Percentiles rank a stretch among this genome's conserved stretches.
Conservation (phyloP, 2,113 vertebrate genomes). For the Forbesichthys papilliferus region DNA sequence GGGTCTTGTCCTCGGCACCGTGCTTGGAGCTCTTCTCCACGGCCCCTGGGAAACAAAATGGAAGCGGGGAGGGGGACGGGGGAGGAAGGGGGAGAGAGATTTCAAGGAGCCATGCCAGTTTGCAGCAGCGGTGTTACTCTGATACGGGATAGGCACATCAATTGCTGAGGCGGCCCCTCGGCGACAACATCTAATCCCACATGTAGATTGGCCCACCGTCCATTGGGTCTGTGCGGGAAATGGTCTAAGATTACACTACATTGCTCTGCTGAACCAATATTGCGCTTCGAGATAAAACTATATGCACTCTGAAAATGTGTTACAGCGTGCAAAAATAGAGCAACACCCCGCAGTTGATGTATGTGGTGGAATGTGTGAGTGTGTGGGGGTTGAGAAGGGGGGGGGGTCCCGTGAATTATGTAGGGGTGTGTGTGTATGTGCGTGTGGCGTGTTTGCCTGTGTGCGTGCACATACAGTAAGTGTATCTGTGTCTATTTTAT, state of each 20-base stretch:
- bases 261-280: background rate
- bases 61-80: background rate
- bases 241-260: no score
- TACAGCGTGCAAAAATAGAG: background rate
- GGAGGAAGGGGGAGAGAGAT: background rate
- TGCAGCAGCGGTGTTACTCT: background rate
- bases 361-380: background rate
- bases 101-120: background rate
- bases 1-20: constrained; percentile 96
- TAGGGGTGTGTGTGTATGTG: background rate
- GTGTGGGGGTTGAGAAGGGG: background rate
- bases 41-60: constrained; percentile 78
- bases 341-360: background rate
- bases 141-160: background rate
- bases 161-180: background rate
- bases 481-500: background rate
- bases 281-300: background rate
- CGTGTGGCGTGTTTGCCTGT: background rate
- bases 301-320: background rate
- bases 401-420: no score
- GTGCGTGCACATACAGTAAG: background rate
- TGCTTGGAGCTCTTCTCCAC: constrained; percentile 99
- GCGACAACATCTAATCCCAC: background rate
- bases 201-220: background rate
- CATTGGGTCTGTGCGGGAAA: no score